Conservation (phyloP, 2,888 invertebrate genomes). For the Kryphioiulus occultus region DNA sequence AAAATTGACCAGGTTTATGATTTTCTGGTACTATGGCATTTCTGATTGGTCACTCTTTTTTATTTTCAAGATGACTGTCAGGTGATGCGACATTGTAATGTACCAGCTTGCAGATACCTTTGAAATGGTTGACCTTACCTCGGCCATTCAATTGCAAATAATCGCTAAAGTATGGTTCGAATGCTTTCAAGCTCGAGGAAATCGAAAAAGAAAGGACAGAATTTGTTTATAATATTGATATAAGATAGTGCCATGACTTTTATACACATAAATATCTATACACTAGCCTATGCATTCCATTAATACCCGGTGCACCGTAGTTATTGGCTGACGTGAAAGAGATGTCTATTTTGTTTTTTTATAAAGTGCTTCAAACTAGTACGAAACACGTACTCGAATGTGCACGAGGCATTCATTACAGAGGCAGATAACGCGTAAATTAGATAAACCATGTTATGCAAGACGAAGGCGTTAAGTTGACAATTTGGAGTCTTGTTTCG, state of each 20-base stretch:
- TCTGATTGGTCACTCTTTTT: no score
- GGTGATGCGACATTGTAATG: background rate
- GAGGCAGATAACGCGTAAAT: conserved; percentile 6
- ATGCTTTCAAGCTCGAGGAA: background rate
- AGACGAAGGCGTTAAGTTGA: background rate
- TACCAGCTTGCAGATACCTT: background rate
- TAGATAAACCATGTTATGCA: background rate
- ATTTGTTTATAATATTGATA: conserved; percentile 6
- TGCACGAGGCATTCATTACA: background rate
- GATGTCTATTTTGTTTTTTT: background rate
- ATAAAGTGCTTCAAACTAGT: background rate
- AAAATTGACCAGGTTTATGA: no score
- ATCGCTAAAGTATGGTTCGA: background rate
- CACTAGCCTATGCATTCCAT: conserved; percentile 23
- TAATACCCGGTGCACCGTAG: background rate
- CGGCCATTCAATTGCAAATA: background rate
- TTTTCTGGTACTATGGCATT: no score
- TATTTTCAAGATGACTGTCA: background rate
- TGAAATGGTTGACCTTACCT: background rate
- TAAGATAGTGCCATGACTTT: conserved; percentile 23
- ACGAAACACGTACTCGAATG: background rate
- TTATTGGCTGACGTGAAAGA: background rate
- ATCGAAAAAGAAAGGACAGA: background rate
- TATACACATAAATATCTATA: background rate
- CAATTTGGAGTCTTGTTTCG: background rate